These are phyloP conservation scores for Lacanobia oleracea DNA, from an alignment of 2,888 invertebrate genomes.

Conservation along the genomic window DNA sequence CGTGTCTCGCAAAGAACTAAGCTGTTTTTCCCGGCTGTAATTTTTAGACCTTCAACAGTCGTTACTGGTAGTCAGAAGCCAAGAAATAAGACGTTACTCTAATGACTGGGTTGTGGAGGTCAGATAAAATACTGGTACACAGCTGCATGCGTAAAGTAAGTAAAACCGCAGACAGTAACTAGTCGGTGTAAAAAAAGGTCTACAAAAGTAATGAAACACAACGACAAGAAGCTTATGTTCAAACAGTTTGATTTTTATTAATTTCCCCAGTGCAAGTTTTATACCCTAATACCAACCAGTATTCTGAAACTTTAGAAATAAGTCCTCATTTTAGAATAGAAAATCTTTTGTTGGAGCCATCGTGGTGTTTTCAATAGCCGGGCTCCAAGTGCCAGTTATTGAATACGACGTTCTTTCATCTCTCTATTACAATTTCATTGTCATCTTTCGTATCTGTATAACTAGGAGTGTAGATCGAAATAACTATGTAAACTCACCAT, in stretches of 20 bases:
- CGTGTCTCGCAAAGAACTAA: too few relatives aligned
- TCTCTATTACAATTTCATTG: slow-evolving; percentile 47
- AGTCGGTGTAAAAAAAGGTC: too few relatives aligned
- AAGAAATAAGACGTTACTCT: too few relatives aligned
- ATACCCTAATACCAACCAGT: slow-evolving; percentile 21
- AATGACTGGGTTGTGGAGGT: too few relatives aligned
- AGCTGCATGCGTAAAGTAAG: too few relatives aligned
- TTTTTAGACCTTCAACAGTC: too few relatives aligned
- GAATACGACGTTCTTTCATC: slow-evolving; percentile 49
- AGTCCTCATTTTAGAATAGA: slow-evolving; percentile 67
- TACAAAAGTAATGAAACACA: slow-evolving; percentile 33
- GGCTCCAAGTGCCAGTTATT: slow-evolving; percentile 55
- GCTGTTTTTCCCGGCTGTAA: too few relatives aligned
- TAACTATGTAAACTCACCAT: not conserved
- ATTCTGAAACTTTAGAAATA: slow-evolving; percentile 65
- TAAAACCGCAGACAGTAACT: too few relatives aligned
- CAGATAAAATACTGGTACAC: too few relatives aligned
- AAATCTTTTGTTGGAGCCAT: slow-evolving; percentile 63
- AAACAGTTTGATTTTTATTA: slow-evolving; percentile 76
- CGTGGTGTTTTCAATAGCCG: slow-evolving; percentile 59
- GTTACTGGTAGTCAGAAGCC: too few relatives aligned
- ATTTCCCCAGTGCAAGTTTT: slow-evolving; percentile 56
- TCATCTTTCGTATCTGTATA: slow-evolving; percentile 42
- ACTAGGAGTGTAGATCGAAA: slow-evolving; percentile 1
- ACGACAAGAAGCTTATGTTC: slow-evolving; percentile 74